Conservation (phyloP, 2,797 vertebrate species). For the Agapornis canus region DNA sequence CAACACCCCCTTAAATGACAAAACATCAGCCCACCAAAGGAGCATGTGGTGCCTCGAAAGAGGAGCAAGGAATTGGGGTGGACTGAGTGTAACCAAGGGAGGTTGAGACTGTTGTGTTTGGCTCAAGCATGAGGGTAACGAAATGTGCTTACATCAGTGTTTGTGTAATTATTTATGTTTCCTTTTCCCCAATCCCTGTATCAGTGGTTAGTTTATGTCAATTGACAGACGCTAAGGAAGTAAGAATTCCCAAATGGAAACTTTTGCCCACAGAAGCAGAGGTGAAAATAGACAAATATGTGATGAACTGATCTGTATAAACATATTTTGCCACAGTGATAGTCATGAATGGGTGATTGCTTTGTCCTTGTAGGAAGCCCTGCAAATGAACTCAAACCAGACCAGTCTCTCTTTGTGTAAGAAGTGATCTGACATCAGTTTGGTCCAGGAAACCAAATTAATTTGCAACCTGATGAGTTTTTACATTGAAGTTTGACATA, state of each 20-base stretch:
- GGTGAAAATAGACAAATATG: background rate
- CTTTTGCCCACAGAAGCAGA: background rate
- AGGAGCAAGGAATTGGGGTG: background rate
- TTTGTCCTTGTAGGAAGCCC: background rate
- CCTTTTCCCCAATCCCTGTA: background rate
- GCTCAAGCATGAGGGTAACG: rapidly evolving
- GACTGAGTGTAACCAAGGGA: background rate
- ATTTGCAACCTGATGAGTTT: background rate
- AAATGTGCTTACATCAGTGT: background rate
- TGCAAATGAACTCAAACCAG: background rate
- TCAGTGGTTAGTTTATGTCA: background rate
- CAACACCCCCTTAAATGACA: background rate
- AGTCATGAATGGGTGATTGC: background rate
- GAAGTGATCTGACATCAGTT: background rate
- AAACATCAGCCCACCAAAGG: background rate
- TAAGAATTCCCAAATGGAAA: background rate
- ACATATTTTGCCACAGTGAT: background rate
- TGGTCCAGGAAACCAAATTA: background rate
- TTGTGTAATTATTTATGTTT: background rate
- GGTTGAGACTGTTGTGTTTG: background rate
- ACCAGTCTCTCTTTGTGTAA: background rate
- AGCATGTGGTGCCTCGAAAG: background rate
- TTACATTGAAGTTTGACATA: rapidly evolving
- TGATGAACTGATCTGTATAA: background rate
- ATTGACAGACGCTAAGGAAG: background rate